Evolutionary conservation across 2,797 vertebrate genomes (phyloP).

Genomic region (Synaphobranchus kaupii): DNA sequence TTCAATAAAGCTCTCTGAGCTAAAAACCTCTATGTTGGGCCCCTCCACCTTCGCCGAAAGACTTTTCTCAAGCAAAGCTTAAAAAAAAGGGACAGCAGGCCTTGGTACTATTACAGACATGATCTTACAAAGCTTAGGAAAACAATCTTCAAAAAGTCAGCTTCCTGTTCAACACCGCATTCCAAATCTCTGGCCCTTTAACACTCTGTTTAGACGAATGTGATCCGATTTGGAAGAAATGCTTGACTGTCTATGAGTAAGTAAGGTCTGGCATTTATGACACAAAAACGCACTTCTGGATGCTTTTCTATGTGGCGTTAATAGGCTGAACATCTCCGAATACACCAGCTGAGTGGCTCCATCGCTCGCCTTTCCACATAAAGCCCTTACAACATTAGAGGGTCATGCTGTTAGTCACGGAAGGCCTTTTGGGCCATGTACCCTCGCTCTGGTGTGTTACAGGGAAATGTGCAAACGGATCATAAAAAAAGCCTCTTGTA

Average conservation of each 20-base stretch:
- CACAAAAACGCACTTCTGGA: background rate
- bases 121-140: background rate
- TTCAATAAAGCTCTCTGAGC: slow-evolving; percentile 71
- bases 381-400: background rate
- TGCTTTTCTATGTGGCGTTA: background rate
- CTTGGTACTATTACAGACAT: slow-evolving; percentile 52
- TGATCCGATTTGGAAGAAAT: background rate
- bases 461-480: background rate
- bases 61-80: slow-evolving; percentile 23
- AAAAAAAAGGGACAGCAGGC: slow-evolving; percentile 56
- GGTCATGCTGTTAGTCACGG: background rate
- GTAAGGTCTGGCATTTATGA: background rate
- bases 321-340: background rate
- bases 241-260: background rate
- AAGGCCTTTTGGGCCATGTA: background rate
- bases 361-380: background rate
- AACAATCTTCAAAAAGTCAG: background rate
- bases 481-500: background rate
- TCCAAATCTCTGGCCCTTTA: background rate
- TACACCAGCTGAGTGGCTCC: background rate
- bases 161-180: background rate
- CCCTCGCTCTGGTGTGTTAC: background rate
- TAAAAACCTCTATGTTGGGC: slow-evolving; percentile 60
- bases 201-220: background rate
- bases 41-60: slow-evolving; percentile 58